phyloP scores from a whole-genome alignment of 2,888 invertebrate species.

The Tetranychus piercei region DNA sequence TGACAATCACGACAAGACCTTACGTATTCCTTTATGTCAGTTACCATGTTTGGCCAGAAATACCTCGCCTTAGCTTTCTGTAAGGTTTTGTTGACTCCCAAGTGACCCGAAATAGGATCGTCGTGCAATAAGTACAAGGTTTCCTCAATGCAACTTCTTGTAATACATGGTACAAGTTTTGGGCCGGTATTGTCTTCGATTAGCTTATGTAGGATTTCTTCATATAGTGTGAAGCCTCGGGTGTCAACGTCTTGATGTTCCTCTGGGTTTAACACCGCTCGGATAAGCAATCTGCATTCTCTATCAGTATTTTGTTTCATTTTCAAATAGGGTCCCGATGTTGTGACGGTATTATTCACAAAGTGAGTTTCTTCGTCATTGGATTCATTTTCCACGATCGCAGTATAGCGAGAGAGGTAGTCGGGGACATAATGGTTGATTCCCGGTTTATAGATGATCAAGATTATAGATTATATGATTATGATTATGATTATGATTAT shows the following conservation, averaged over 20 bases:
- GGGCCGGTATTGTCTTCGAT: not conserved
- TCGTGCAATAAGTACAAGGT: not conserved
- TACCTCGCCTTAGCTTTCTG: not conserved
- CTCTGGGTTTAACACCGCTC: not conserved
- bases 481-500: no score
- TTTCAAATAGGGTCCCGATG: not conserved
- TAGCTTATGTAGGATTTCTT: not conserved
- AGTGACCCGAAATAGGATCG: slow-evolving; percentile 4
- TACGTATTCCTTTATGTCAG: not conserved
- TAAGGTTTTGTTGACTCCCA: slow-evolving; percentile 6
- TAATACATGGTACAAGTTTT: not conserved
- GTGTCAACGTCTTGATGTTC: not conserved
- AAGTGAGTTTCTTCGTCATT: not conserved
- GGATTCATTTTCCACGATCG: no score
- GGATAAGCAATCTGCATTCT: not conserved
- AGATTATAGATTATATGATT: no score
- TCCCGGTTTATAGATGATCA: not conserved
- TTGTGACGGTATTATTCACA: not conserved
- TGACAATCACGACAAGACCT: slow-evolving; percentile 7
- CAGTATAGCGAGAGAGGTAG: slow-evolving; percentile 7
- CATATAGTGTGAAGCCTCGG: not conserved
- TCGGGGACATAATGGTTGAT: not conserved
- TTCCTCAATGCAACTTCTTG: not conserved
- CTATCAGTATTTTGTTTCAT: not conserved
- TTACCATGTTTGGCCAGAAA: not conserved